These are phyloP conservation scores for Grammomys dolichurus DNA, from an alignment of 2,113 vertebrate genomes.

Conservation along the genomic window DNA sequence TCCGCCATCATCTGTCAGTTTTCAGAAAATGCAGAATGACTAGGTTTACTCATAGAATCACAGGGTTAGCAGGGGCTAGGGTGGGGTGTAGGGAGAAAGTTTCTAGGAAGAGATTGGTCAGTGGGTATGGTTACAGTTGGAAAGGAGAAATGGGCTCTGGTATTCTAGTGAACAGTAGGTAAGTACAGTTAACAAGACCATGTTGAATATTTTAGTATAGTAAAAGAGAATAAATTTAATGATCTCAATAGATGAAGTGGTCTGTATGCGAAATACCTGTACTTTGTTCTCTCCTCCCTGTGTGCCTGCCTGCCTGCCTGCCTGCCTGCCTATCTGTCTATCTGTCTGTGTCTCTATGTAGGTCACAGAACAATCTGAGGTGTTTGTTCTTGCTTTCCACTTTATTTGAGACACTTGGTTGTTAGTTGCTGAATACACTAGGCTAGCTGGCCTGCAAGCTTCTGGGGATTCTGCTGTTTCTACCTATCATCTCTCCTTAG, in stretches of 20 bases:
- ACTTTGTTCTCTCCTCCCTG: not conserved
- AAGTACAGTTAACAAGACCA: not conserved
- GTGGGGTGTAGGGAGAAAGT: not conserved
- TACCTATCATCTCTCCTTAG: not conserved
- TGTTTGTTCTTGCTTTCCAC: not conserved
- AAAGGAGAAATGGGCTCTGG: not conserved
- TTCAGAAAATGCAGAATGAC: not conserved
- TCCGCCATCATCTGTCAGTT: not conserved
- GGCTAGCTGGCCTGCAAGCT: not conserved
- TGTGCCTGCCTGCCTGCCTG: not conserved
- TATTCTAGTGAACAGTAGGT: not conserved
- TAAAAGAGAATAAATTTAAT: not conserved
- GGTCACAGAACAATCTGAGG: not conserved
- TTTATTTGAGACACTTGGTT: not conserved
- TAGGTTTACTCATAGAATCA: not conserved
- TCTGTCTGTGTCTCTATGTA: not conserved
- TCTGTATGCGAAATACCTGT: not conserved
- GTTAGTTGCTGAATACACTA: not conserved
- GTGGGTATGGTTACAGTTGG: not conserved
- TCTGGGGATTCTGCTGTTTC: not conserved
- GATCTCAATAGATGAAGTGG: not conserved
- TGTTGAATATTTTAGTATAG: not conserved
- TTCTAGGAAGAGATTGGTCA: not conserved
- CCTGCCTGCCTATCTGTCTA: not conserved
- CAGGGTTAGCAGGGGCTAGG: not conserved